phyloP scores from a whole-genome alignment of 2,797 vertebrate species.

The Urosaurus nigricauda region DNA sequence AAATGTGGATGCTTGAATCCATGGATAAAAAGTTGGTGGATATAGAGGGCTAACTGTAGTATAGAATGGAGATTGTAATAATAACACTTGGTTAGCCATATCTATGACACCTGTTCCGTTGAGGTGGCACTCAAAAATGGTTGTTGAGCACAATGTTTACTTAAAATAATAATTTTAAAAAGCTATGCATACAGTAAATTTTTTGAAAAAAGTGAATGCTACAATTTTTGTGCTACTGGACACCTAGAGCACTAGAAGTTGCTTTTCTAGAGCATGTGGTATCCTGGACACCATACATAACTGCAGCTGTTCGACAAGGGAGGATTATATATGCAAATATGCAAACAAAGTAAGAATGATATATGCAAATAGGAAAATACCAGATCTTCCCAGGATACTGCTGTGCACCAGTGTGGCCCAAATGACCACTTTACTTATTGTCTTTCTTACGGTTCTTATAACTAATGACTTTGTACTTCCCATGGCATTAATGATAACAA shows the following conservation, averaged over 20 bases:
- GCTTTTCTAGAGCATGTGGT: neutral
- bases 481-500: neutral
- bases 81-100: no score
- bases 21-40: no score
- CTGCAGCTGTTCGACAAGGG: neutral
- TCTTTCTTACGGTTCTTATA: fast-evolving
- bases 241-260: neutral
- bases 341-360: no score
- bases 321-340: no score
- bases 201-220: neutral
- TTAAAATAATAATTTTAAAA: neutral
- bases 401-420: neutral
- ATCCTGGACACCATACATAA: neutral
- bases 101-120: no score
- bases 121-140: neutral
- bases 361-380: neutral
- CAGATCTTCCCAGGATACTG: neutral
- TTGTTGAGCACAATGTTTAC: neutral
- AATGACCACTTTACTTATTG: neutral
- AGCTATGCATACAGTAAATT: neutral
- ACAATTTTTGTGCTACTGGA: neutral
- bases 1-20: no score
- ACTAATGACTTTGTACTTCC: fast-evolving
- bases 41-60: no score
- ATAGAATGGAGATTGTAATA: neutral